Conservation (phyloP, 30 jellyfish, hydroid and myxozoan genomes). For the Pelagia noctiluca region DNA sequence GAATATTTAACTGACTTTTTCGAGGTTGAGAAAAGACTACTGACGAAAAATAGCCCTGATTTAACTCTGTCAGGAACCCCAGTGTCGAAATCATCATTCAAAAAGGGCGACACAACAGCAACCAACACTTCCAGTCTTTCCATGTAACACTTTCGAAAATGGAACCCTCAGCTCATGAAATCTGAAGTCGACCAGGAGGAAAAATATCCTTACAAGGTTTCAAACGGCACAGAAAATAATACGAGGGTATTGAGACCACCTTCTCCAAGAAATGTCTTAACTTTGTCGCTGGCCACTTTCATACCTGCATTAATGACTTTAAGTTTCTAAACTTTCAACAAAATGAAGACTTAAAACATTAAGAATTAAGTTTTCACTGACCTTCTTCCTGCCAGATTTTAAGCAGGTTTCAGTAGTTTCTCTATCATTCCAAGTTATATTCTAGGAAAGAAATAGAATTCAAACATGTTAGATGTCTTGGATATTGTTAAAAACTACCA, state of each 20-base stretch:
- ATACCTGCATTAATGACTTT: neutral
- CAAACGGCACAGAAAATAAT: neutral
- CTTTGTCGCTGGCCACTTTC: neutral
- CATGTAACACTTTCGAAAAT: too few species aligned
- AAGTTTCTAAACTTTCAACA: neutral
- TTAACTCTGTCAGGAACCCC: too few species aligned
- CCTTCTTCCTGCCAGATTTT: constrained; percentile 59
- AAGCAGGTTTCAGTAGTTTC: constrained; percentile 35
- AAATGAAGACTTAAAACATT: neutral
- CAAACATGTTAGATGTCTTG: too few species aligned
- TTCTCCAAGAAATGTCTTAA: too few species aligned
- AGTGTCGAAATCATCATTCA: too few species aligned
- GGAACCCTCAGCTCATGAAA: too few species aligned
- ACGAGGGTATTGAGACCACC: neutral
- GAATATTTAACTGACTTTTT: too few species aligned
- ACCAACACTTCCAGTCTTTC: too few species aligned
- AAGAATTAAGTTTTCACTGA: neutral
- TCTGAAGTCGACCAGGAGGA: too few species aligned
- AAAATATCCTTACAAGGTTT: neutral
- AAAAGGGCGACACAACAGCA: too few species aligned
- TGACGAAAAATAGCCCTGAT: too few species aligned
- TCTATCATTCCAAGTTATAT: constrained; percentile 25
- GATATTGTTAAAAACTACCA: neutral
- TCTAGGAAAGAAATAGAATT: constrained; percentile 3
- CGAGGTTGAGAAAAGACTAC: too few species aligned